A percentile compares a stretch with the other conserved stretches of the same genome.
Conservation (phyloP, 2,797 vertebrate species). For the Heterohyrax brucei region DNA sequence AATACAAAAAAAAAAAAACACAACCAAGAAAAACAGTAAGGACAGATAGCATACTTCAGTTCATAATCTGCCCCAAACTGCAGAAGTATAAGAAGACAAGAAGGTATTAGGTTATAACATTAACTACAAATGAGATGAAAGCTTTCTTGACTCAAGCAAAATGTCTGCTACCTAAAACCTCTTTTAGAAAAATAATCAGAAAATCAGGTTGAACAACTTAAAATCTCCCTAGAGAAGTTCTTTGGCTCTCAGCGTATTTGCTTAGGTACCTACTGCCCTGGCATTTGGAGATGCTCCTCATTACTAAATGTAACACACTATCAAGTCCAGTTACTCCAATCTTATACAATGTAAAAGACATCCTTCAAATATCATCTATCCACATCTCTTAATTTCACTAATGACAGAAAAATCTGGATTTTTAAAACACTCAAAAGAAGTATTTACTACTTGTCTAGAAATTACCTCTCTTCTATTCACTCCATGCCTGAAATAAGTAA, state of each 20-base stretch:
- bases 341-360: neutral
- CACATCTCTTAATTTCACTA: conserved; percentile 26
- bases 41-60: neutral
- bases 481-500: conserved; percentile 28
- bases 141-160: conserved; percentile 69
- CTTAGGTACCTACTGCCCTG: conserved; percentile 1
- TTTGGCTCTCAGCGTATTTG: conserved; percentile 28
- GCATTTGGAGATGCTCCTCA: conserved; percentile 1
- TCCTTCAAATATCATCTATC: neutral
- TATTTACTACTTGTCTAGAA: conserved; percentile 61
- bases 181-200: conserved; percentile 72
- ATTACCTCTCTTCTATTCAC: neutral
- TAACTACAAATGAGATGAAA: conserved; percentile 67
- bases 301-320: conserved; percentile 42
- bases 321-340: conserved; percentile 27
- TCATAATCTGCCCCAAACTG: conserved; percentile 43
- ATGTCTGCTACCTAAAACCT: conserved; percentile 50
- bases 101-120: neutral
- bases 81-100: conserved; percentile 56
- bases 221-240: conserved; percentile 49
- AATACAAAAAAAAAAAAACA: neutral
- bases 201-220: conserved; percentile 71
- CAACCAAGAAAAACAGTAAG: neutral
- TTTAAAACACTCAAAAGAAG: conserved; percentile 36
- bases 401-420: conserved; percentile 53